Conservation (phyloP, 2,797 vertebrate species). For the Alectoris magna region DNA sequence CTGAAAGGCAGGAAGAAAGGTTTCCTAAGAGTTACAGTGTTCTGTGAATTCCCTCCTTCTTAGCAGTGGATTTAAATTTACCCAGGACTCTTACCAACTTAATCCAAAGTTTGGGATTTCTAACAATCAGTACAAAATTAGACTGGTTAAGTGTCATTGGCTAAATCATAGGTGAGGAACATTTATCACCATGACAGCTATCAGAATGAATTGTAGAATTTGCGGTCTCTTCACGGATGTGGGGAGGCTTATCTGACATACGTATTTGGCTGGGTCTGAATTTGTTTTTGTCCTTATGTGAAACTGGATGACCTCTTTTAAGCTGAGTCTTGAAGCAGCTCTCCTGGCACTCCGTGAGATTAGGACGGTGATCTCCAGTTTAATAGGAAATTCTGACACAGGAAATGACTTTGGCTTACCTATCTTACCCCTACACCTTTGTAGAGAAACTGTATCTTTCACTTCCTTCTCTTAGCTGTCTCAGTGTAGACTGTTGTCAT, state of each 20-base stretch:
- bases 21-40: background rate
- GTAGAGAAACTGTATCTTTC: background rate
- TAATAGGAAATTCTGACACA: background rate
- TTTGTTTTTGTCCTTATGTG: background rate
- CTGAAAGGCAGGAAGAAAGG: background rate
- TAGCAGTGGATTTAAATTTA: background rate
- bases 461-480: background rate
- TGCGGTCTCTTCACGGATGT: fast-evolving
- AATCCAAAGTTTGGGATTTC: background rate
- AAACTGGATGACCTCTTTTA: background rate
- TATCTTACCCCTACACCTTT: background rate
- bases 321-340: background rate
- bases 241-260: background rate
- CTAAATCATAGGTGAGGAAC: background rate
- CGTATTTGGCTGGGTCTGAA: background rate
- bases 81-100: background rate
- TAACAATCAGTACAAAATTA: background rate
- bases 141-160: background rate
- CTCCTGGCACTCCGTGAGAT: background rate
- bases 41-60: background rate
- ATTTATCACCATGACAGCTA: background rate
- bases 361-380: background rate
- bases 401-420: background rate
- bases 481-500: background rate
- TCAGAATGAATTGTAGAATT: background rate